Percentiles rank a stretch among this genome's conserved stretches.
phyloP scores from a whole-genome alignment of 2,113 vertebrate species.

The Rhizomys pruinosus region DNA sequence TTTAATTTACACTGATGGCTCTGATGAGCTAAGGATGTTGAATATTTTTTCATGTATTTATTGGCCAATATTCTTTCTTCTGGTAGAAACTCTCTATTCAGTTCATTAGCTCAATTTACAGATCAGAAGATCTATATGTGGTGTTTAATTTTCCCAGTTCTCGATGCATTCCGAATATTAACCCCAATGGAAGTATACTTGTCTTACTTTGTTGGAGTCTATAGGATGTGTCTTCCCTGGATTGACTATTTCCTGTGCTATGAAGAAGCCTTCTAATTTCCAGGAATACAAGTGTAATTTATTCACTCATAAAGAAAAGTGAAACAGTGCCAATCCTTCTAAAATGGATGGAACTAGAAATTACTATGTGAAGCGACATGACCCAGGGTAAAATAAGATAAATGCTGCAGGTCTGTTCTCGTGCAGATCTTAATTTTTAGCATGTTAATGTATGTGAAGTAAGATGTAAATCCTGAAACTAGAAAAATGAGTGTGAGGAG shows the following conservation, averaged over 20 bases:
- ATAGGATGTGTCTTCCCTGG: not conserved
- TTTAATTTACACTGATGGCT: not conserved
- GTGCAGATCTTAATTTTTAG: not conserved
- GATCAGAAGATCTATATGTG: not conserved
- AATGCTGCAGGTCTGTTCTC: not conserved
- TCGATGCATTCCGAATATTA: not conserved
- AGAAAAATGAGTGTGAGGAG: not conserved
- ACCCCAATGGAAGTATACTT: not conserved
- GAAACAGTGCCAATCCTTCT: not conserved
- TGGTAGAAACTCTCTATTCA: not conserved
- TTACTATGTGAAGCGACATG: not conserved
- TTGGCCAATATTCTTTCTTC: not conserved
- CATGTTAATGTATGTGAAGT: not conserved
- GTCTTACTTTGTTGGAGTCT: not conserved
- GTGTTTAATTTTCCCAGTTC: not conserved
- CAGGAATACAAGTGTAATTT: not conserved
- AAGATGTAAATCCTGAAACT: not conserved
- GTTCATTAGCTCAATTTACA: not conserved
- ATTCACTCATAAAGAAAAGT: not conserved
- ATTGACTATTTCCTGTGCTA: not conserved
- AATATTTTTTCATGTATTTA: not conserved
- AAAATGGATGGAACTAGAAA: not conserved
- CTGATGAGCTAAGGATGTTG: not conserved
- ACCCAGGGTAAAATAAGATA: not conserved
- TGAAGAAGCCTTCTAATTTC: not conserved